These are phyloP conservation scores for Paraplagusia blochii DNA, from an alignment of 2,113 vertebrate genomes.

Conservation along the genomic window DNA sequence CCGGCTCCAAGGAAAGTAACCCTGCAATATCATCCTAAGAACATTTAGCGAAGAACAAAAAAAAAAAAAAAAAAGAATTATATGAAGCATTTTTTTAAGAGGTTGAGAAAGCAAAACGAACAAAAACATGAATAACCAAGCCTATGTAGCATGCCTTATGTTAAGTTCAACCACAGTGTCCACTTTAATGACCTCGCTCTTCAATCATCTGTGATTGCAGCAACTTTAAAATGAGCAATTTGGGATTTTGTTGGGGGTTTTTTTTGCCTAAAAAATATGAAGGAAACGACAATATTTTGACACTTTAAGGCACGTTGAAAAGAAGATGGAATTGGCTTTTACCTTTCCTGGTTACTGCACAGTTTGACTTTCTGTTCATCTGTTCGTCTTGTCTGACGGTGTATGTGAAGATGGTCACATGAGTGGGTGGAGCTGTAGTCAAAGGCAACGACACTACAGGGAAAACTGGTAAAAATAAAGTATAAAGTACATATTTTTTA, in stretches of 20 bases:
- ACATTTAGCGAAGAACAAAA: slow-evolving; percentile 16
- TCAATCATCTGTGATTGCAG: slow-evolving; percentile 54
- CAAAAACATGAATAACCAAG: slow-evolving; percentile 48
- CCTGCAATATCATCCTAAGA: slow-evolving; percentile 35
- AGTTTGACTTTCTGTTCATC: slow-evolving; percentile 32
- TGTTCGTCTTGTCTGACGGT: slow-evolving; percentile 10
- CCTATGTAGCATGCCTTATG: slow-evolving; percentile 76
- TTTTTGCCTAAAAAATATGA: slow-evolving; percentile 46
- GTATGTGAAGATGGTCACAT: slow-evolving; percentile 40
- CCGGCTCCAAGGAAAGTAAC: slow-evolving; percentile 56
- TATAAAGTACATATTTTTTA: too few relatives aligned
- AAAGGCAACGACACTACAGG: neutral
- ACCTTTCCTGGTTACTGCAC: slow-evolving; percentile 33
- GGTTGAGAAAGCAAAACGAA: slow-evolving; percentile 33
- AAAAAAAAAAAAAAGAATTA: slow-evolving; percentile 42
- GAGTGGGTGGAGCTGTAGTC: slow-evolving; percentile 48
- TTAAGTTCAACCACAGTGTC: slow-evolving; percentile 77
- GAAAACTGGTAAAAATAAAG: too few relatives aligned
- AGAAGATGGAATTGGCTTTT: slow-evolving; percentile 19
- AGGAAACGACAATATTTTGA: slow-evolving; percentile 31
- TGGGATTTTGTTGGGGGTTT: slow-evolving; percentile 25
- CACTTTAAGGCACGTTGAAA: slow-evolving; percentile 29
- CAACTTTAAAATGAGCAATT: slow-evolving; percentile 49
- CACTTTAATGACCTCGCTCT: slow-evolving; percentile 56
- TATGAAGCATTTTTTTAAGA: slow-evolving; percentile 56